Conservation (phyloP, 2,113 vertebrate genomes). For the Tragulus kanchil region DNA sequence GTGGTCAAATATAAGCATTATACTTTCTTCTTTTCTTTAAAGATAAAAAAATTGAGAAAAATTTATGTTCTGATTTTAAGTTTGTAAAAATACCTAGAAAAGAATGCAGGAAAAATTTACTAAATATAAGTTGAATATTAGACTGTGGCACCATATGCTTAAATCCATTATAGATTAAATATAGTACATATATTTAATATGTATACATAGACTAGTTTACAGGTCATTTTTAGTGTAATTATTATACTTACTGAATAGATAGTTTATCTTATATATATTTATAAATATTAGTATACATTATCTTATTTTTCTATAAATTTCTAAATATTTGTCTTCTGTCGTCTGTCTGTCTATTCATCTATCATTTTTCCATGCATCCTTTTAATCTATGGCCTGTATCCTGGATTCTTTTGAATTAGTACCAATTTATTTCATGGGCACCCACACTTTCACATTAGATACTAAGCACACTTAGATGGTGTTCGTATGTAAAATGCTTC, state of each 20-base stretch:
- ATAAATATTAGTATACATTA: background rate
- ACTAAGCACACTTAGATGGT: background rate
- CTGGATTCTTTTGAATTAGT: background rate
- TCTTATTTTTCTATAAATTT: background rate
- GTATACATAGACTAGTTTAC: background rate
- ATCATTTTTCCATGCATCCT: background rate
- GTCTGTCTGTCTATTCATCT: background rate
- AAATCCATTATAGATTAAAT: background rate
- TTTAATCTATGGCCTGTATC: background rate
- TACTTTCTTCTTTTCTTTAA: background rate
- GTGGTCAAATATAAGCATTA: constrained; percentile 12
- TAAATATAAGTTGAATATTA: background rate
- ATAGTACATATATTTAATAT: background rate
- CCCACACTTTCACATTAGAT: background rate
- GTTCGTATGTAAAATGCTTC: background rate
- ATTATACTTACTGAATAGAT: background rate
- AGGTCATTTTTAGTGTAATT: background rate
- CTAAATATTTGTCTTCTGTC: background rate
- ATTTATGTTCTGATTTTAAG: background rate
- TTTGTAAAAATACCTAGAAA: background rate
- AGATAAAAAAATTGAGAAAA: background rate
- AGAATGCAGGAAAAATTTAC: background rate
- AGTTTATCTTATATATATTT: background rate
- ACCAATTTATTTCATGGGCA: background rate
- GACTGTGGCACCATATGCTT: background rate